Evolutionary conservation across 2,797 vertebrate species (phyloP), one percentile per base, ranked within the genome.

Genomic region (Amazonetta brasiliensis): DNA sequence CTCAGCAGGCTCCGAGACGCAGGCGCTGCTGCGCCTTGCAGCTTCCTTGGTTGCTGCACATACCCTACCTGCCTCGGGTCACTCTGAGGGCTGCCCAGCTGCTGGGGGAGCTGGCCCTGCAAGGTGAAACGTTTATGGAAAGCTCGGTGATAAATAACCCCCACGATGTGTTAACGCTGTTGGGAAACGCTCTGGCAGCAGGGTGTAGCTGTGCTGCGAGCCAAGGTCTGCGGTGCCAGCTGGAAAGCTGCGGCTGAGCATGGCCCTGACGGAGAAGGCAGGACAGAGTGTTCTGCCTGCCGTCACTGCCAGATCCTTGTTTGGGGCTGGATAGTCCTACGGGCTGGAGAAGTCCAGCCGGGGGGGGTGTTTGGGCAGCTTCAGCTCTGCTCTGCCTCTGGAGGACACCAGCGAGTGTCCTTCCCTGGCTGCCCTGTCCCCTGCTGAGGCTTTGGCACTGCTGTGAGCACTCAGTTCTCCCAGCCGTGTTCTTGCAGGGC

Each of bases 141-240:
- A 85, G 35, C 72, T 89, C 20, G 26, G 48, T 41, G 48, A 46
- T 80, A 80, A 89, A 25, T 50, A 41, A 17, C 12, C 44, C 56
- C 3, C 2, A 18, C 3, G 1, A 2, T 11, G 66, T 58, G 59
- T 58, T 80, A 18, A 18, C 6, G 41, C 60, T 80, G 31, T 12
- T 94, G 58, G 84, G 87, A 75, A 71, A 11, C 28, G 54, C 12
- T 72, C 67, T 92, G 73, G 91, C 79, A 88, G 87, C 39, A 31
- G 89, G 62, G 19, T 44, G 28, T 20, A n/a, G 7, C 28, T 58
- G 85, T 64, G 85, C 33, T 0, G 30, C 11, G 73, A 89, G 69
- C 79, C 72, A 84, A 31, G 46, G 52, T 11, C 56, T 0, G 0
- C 43, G 37, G 59, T 87, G 92, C 94, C 89, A 92, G 78, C 87